Evolutionary conservation across 2,113 vertebrate species (phyloP).

Genomic region (Podarcis muralis): DNA sequence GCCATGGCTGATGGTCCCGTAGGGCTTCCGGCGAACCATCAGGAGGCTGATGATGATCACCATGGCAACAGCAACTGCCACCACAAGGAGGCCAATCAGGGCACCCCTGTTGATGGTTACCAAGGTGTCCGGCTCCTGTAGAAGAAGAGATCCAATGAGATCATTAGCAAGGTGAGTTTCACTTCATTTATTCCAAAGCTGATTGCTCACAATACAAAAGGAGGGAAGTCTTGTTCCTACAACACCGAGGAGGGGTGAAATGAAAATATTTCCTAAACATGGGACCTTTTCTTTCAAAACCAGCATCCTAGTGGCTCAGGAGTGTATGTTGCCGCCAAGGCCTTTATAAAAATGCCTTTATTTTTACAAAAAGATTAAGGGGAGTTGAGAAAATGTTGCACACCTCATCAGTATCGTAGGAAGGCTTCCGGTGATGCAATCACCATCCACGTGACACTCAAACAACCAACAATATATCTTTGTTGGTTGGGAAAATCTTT

Average conservation of each 20-base stretch:
- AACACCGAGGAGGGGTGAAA: neutral
- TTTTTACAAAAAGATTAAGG: neutral
- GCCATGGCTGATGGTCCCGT: conserved; percentile 86
- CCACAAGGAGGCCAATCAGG: conserved; percentile 88
- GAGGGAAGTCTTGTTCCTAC: neutral
- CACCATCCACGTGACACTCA: too few relatives aligned
- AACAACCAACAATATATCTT: neutral
- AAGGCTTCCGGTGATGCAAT: neutral
- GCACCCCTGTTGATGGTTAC: conserved; percentile 86
- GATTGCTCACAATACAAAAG: neutral
- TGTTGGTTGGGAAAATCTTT: neutral
- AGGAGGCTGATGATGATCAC: conserved; percentile 87
- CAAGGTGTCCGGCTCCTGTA: conserved; percentile 83
- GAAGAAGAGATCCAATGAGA: neutral
- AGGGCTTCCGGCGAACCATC: conserved; percentile 85
- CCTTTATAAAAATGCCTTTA: too few relatives aligned
- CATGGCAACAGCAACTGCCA: conserved; percentile 87
- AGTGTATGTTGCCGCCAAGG: too few relatives aligned
- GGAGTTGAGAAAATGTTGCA: neutral
- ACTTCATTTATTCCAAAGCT: neutral
- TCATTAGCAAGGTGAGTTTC: neutral
- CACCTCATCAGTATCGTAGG: neutral
- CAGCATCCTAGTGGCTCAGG: neutral
- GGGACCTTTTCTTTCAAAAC: neutral
- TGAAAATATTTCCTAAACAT: neutral